Percentiles rank a stretch among this genome's conserved stretches.
phyloP scores from a whole-genome alignment of 1,140 invertebrate genomes.

The Cydia strobilella region DNA sequence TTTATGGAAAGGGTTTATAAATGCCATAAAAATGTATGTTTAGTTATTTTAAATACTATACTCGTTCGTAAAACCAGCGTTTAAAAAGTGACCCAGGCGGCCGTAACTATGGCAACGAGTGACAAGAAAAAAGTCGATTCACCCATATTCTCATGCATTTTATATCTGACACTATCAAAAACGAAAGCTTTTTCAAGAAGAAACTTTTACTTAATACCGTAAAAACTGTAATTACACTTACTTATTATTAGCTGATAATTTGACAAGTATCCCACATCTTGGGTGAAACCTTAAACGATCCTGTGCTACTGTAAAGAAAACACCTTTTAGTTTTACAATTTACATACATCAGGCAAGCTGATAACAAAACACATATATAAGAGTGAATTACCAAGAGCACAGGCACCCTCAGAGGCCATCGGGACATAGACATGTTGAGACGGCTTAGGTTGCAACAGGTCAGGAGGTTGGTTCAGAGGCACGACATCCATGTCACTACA shows the following conservation, averaged over 20 bases:
- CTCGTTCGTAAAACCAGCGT: too few species aligned
- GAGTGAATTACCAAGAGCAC: slow-evolving; percentile 47
- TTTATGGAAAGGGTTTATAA: too few species aligned
- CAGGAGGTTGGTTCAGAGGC: slow-evolving; percentile 37
- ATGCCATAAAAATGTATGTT: too few species aligned
- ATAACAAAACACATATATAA: slow-evolving; percentile 26
- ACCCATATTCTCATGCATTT: neutral
- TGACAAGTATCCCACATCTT: slow-evolving; percentile 92
- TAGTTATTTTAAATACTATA: too few species aligned
- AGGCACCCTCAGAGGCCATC: slow-evolving; percentile 54
- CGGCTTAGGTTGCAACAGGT: slow-evolving; percentile 41
- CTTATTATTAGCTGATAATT: slow-evolving; percentile 89
- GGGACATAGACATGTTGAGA: slow-evolving; percentile 50
- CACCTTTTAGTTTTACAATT: neutral
- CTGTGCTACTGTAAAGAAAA: slow-evolving; percentile 62
- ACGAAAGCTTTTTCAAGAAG: too few species aligned
- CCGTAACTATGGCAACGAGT: too few species aligned
- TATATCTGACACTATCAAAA: neutral
- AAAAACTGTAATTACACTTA: slow-evolving; percentile 41
- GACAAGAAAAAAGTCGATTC: too few species aligned
- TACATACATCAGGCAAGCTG: slow-evolving; percentile 21
- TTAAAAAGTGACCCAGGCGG: too few species aligned
- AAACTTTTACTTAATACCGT: too few species aligned
- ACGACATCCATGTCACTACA: slow-evolving; percentile 51
- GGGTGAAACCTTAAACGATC: slow-evolving; percentile 93